Base-by-base conservation (phyloP, 2,797 vertebrate species). In the Gadopsis marmoratus region DNA sequence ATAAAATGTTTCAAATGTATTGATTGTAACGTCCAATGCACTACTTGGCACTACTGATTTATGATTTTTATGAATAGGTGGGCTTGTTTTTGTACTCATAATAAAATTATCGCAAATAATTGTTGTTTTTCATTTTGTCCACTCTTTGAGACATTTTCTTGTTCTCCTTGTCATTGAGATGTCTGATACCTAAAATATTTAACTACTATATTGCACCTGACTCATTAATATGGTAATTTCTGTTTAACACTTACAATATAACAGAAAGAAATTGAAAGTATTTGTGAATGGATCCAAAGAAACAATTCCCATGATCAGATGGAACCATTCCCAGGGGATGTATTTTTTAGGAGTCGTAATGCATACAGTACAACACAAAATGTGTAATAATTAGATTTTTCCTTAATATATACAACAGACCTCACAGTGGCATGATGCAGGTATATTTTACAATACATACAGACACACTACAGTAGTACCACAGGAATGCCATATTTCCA, bases 21-120 rank as follows among this genome's bases (percentile, higher is more conserved):
- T 61, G 12, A 21, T 31, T 76, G 10, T 61, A 45, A 31, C 31
- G 6, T 51, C 7, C 4, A 53, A 43, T 54, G 21, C 7, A 29
- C 7, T 39, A n/a, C 16, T 63, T 62, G 7, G 3, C 67, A 4
- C 26, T 43, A 29, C 43, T 50, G 19, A 56, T 77, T 13, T 33
- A 13, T 66, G 26, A 75, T 72, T 86, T 53, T n/a, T 70, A 69
- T 47, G 19, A 14, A 1, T 63, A 17, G 14, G 29, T 69, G 66
- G 73, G 35, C n/a, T 77, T 72, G 13, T 69, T 78, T 84, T 81
- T 86, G 17, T 76, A 74, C 45, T 48, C 13, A 50, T 29, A 59
- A 84, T 68, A 55, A 79, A 81, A 79, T 74, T 2, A 45, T 55
- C 4, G 26, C 37, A 66, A 37, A 26, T 31, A 9, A 47, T 37